A percentile compares a stretch with the other conserved stretches of the same genome.
phyloP scores from a whole-genome alignment of 2,888 invertebrate genomes.

The Standfussiana lucernea region DNA sequence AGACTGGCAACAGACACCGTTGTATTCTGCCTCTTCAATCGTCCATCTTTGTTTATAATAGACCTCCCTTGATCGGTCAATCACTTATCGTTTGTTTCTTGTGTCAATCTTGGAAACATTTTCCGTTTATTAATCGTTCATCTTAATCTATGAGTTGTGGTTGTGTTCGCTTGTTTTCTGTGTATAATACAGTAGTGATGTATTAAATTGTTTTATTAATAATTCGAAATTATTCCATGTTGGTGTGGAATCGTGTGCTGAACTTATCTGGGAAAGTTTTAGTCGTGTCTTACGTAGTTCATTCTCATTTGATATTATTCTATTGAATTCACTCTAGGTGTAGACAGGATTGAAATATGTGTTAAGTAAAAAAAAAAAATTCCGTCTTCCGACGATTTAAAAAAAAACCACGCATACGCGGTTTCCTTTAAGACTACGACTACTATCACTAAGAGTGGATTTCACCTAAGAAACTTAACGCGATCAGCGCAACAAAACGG shows the following conservation, averaged over 20 bases:
- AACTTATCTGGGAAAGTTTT: neutral
- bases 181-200: conserved; percentile 35
- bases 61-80: conserved; percentile 42
- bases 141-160: conserved; percentile 18
- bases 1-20: conserved; percentile 11
- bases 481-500: neutral
- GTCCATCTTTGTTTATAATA: conserved; percentile 32
- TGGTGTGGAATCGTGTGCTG: neutral
- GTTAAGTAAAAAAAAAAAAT: neutral
- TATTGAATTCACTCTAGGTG: neutral
- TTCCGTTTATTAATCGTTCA: conserved; percentile 35
- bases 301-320: neutral
- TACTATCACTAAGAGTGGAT: neutral
- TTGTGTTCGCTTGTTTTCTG: conserved; percentile 31
- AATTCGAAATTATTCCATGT: conserved; percentile 44
- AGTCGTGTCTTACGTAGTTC: neutral
- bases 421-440: too few species aligned
- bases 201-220: conserved; percentile 28
- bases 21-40: conserved; percentile 40
- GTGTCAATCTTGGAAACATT: conserved; percentile 52
- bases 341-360: neutral
- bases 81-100: conserved; percentile 45
- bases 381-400: neutral
- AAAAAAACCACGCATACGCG: neutral
- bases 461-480: neutral